Base-by-base conservation (phyloP, 2,888 invertebrate species). In the Phyllotreta cruciferae region DNA sequence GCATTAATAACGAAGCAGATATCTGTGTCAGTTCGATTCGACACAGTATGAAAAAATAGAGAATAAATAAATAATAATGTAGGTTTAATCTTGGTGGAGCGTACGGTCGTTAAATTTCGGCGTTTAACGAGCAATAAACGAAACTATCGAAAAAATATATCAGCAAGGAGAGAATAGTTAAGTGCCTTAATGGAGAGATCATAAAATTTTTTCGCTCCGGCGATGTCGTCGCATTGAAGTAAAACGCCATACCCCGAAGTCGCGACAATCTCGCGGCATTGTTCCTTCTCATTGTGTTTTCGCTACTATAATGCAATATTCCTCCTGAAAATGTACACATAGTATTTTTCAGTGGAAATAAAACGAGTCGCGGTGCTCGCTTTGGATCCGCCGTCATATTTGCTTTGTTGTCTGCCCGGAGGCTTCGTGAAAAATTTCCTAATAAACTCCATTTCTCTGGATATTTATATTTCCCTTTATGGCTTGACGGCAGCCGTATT, bases 201-300 rank as follows among this genome's bases (percentile, higher is more conserved):
- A 50, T 58, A 50, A 58, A 49, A 42, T 50, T 58, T 58, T 58
- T 58, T 58, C 50, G 8, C 41, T 9, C 39, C 36, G 50, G 24
- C 58, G 49, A 34, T 11, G 58, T 50, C 58, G 13, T 58, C 13
- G 58, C 42, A 47, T 56, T 37, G 58, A 13, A 41, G 41, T 35
- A 41, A 62, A 66, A 69, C 70, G 66, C 70, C 69, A 24, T 24
- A 24, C 24, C 64, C 67, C 68, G 63, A 71, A 70, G 72, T 72
- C 71, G 72, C 72, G 72, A 70, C 73, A 68, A 66, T 66, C 39
- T 61, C 47, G 11, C 67, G 64, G 68, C 70, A 71, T 72, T 71
- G 71, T 71, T 71, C 72, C 71, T 68, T 63, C 67, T 70, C 69
- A 69, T 73, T 73, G 70, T 64, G 66, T 70, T 69, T 65, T 66